phyloP scores from a whole-genome alignment of 64 coral and sea anemone species.

The Hydrozoanthus tunicans region DNA sequence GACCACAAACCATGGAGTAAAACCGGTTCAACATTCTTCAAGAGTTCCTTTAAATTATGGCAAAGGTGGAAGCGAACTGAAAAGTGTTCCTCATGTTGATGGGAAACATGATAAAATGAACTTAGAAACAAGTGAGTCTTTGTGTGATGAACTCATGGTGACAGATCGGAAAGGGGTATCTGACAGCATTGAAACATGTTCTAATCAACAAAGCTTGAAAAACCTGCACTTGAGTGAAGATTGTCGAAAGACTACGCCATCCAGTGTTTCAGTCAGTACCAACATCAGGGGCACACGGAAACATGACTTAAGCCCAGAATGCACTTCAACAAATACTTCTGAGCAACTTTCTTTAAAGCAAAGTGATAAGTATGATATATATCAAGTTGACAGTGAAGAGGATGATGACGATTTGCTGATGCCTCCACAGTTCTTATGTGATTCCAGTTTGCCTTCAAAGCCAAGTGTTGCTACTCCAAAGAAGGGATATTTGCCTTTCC shows the following conservation, averaged over 20 bases:
- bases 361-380: background rate
- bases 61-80: background rate
- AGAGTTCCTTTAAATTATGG: background rate
- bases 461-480: slow-evolving; percentile 70
- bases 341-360: background rate
- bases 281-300: background rate
- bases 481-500: slow-evolving; percentile 67
- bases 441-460: slow-evolving; percentile 9
- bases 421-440: slow-evolving; percentile 64
- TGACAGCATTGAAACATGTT: background rate
- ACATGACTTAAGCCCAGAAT: background rate
- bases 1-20: background rate
- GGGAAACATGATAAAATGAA: background rate
- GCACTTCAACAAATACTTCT: background rate
- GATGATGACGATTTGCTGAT: slow-evolving; percentile 58
- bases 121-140: background rate
- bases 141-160: background rate
- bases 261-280: background rate
- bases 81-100: background rate
- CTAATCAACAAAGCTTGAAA: background rate
- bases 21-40: background rate
- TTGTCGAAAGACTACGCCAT: background rate
- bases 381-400: slow-evolving; percentile 6
- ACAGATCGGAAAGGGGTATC: too few species aligned
- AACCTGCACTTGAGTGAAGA: background rate